A percentile compares a stretch with the other conserved stretches of the same genome.
phyloP scores from a whole-genome alignment of 35 echinoderm and acorn worm genomes.

The Heliocidaris tuberculata region DNA sequence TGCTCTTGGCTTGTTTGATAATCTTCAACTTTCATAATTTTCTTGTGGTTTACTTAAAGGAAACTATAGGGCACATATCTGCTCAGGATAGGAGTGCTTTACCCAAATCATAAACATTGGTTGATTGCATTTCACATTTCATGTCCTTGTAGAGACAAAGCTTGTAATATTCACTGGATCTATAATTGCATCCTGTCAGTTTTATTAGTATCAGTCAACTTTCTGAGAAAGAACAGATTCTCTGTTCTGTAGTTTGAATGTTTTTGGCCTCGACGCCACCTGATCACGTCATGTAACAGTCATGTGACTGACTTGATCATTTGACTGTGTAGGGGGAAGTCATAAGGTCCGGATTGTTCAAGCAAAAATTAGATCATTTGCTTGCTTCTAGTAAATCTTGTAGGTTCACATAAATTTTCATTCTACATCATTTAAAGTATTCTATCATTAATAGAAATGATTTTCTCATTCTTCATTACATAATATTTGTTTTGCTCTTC shows the following conservation, averaged over 20 bases:
- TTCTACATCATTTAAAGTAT: background rate
- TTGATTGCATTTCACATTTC: background rate
- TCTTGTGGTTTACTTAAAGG: background rate
- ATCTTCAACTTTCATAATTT: background rate
- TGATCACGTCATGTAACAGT: background rate
- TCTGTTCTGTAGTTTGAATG: conserved; percentile 39
- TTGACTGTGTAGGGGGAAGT: conserved; percentile 19
- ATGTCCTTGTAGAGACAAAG: background rate
- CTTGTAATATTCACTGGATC: background rate
- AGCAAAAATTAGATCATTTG: conserved; percentile 46
- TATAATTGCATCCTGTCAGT: background rate
- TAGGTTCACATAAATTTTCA: background rate
- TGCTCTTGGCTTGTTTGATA: background rate
- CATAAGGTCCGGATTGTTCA: conserved; percentile 49
- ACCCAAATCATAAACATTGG: background rate
- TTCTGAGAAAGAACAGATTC: conserved; percentile 10
- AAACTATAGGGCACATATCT: background rate
- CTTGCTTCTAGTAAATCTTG: conserved; percentile 13
- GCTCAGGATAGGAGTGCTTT: background rate
- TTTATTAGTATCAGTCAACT: background rate
- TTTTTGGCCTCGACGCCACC: conserved; percentile 47
- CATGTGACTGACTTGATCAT: conserved; percentile 31
- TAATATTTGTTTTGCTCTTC: background rate
- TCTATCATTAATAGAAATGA: background rate
- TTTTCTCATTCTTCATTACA: no score